phyloP scores from a whole-genome alignment of 2,797 vertebrate species.

The Tapirus indicus region DNA sequence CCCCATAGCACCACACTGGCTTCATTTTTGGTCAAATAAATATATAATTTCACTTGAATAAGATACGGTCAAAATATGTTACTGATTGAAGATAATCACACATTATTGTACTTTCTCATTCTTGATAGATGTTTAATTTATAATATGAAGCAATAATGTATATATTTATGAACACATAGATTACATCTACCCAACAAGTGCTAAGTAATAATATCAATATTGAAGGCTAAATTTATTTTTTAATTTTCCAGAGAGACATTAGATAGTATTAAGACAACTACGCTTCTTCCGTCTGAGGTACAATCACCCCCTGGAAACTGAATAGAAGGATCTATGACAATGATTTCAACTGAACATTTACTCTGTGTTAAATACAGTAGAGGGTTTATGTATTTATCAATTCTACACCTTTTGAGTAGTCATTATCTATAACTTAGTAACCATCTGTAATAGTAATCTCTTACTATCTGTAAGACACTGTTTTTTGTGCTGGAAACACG shows the following conservation, averaged over 20 bases:
- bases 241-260: not conserved
- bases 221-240: not conserved
- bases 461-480: not conserved
- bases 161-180: not conserved
- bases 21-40: not conserved
- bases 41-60: conserved; percentile 20
- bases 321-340: not conserved
- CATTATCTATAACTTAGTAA: not conserved
- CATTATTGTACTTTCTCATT: not conserved
- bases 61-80: not conserved
- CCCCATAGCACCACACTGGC: not conserved
- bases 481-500: not conserved
- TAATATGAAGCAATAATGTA: not conserved
- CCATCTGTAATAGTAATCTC: too few species aligned
- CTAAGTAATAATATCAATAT: not conserved
- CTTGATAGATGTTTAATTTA: not conserved
- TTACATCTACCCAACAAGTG: not conserved
- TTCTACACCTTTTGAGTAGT: not conserved
- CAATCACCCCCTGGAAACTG: not conserved
- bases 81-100: not conserved
- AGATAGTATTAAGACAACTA: not conserved
- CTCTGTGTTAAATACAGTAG: not conserved
- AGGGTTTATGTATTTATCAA: not conserved
- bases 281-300: not conserved
- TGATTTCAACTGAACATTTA: not conserved